Evolutionary conservation across 2,113 vertebrate species (phyloP).

Genomic region (Eleginops maclovinus): DNA sequence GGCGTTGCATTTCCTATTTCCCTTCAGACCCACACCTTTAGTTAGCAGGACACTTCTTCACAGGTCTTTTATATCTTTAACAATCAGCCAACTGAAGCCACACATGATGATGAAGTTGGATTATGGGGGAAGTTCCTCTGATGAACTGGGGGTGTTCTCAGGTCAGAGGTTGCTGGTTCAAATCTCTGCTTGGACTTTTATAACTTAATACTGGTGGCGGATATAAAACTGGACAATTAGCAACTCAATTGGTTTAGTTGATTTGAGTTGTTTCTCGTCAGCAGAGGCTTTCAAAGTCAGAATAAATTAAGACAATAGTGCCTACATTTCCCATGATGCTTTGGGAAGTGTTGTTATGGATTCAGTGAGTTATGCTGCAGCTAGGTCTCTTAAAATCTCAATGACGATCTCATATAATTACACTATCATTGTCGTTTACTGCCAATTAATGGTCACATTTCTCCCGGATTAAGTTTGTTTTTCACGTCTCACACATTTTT

Average conservation of each 20-base stretch:
- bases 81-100: not conserved
- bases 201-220: not conserved
- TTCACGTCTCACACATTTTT: too few relatives aligned
- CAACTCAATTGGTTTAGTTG: not conserved
- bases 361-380: too few relatives aligned
- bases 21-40: not conserved
- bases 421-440: too few relatives aligned
- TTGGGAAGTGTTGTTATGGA: too few relatives aligned
- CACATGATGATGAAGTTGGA: not conserved
- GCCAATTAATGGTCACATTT: too few relatives aligned
- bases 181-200: not conserved
- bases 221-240: not conserved
- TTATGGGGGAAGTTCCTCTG: not conserved
- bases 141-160: conserved; percentile 52
- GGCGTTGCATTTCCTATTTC: not conserved
- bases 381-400: too few relatives aligned
- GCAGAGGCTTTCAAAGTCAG: not conserved
- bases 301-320: too few relatives aligned
- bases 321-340: too few relatives aligned
- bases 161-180: not conserved
- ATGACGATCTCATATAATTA: too few relatives aligned
- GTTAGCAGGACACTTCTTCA: conserved; percentile 52
- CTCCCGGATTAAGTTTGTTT: too few relatives aligned
- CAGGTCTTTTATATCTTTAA: not conserved
- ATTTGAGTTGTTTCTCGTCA: not conserved